Percentiles rank a stretch among this genome's conserved stretches.
These are phyloP conservation scores for Ptychoptera contaminata DNA, from an alignment of 2,888 invertebrate species.

Conservation along the genomic window DNA sequence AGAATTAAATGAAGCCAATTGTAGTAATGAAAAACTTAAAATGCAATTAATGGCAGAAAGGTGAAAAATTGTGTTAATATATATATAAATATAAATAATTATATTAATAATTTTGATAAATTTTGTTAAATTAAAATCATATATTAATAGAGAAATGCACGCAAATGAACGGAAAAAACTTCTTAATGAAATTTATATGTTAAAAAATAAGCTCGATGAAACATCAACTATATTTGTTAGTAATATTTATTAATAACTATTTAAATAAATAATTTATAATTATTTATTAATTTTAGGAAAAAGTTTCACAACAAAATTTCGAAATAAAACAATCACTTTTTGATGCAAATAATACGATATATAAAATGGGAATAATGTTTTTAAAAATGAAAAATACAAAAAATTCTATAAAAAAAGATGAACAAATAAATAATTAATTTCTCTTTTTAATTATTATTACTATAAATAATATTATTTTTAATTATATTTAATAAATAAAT, in stretches of 20 bases:
- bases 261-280: neutral
- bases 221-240: neutral
- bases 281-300: conserved; percentile 11
- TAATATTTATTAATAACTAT: neutral
- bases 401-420: neutral
- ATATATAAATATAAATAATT: too few species aligned
- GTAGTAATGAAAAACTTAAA: conserved; percentile 17
- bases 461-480: too few species aligned
- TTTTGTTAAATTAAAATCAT: neutral
- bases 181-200: conserved; percentile 4
- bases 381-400: conserved; percentile 13
- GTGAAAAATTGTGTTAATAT: too few species aligned
- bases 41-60: conserved; percentile 20
- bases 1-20: conserved; percentile 20
- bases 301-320: conserved; percentile 12
- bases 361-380: conserved; percentile 18
- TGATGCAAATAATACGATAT: conserved; percentile 18
- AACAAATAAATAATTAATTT: too few species aligned
- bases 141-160: conserved; percentile 3
- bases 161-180: conserved; percentile 3
- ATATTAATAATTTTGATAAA: too few species aligned
- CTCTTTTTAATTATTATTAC: too few species aligned
- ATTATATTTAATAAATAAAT: too few species aligned
- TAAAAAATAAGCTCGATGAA: neutral
- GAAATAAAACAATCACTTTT: conserved; percentile 13